Percentiles rank a stretch among this genome's conserved stretches.
Conservation (phyloP, 1,140 invertebrate genomes). For the Pseudomyrmex pallidus region DNA sequence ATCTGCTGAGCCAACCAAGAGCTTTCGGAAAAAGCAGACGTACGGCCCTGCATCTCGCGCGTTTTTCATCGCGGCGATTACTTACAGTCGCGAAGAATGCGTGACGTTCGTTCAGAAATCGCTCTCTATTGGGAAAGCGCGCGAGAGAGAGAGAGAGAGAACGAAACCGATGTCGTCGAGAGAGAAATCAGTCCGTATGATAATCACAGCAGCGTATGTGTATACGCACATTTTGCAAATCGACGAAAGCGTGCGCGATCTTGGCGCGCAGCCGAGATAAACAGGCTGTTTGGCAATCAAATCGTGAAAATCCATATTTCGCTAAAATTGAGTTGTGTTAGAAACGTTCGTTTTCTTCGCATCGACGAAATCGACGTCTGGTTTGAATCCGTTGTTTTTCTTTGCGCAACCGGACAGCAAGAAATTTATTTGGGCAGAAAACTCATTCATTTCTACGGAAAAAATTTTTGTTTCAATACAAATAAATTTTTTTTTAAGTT, state of each 20-base stretch:
- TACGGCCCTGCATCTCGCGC: background rate
- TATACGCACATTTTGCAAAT: slow-evolving; percentile 29
- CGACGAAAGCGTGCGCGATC: slow-evolving; percentile 33
- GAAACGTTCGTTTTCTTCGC: slow-evolving; percentile 15
- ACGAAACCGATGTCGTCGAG: slow-evolving; percentile 35
- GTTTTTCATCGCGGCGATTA: slow-evolving; percentile 11
- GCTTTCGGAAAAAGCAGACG: background rate
- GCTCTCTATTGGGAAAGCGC: slow-evolving; percentile 33
- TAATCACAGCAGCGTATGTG: background rate
- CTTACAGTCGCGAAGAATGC: background rate
- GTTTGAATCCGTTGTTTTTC: slow-evolving; percentile 1
- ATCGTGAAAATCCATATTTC: slow-evolving; percentile 43
- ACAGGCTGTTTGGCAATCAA: slow-evolving; percentile 27
- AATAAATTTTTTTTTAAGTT: no score
- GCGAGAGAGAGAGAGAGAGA: background rate
- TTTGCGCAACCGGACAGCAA: background rate
- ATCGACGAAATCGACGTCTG: background rate
- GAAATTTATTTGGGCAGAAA: background rate
- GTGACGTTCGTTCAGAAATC: slow-evolving; percentile 30
- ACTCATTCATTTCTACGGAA: background rate
- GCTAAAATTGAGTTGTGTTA: slow-evolving; percentile 10
- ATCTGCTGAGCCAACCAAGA: background rate
- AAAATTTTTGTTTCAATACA: background rate
- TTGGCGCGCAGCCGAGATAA: slow-evolving; percentile 51
- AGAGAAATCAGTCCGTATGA: slow-evolving; percentile 47